Base-by-base conservation (phyloP, 1,140 invertebrate genomes). In the Drosophila fuyamai region DNA sequence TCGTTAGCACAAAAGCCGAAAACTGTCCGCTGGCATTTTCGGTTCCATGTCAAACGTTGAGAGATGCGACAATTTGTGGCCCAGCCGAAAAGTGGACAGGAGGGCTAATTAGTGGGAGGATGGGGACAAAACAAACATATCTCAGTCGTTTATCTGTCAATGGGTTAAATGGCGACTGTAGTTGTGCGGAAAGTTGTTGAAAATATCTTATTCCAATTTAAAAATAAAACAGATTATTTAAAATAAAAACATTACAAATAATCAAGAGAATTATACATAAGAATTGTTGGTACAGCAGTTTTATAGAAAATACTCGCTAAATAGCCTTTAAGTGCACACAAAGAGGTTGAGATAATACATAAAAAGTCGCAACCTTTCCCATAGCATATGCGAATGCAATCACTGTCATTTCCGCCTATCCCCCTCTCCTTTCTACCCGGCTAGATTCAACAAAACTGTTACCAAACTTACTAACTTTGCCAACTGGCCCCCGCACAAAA, bases 41-140 rank as follows among this genome's bases (percentile, higher is more conserved):
- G 48, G 43, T 63, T 77, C 75, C 65, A 67, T 86, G 83, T 86
- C 83, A 88, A 80, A 75, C 66, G 71, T 65, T 83, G 79, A 83
- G 51, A 83, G 83, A 89, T 76, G 80, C 72, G 67, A 79, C 72
- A 75, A 83, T 86, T 88, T 88, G 79, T 76, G 83, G 81, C 56
- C 18, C 50, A 57, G 54, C 56, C 62, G 53, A 58, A 44, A 58
- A 57, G 47, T 51, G 36, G 47, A 67, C 72, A 65, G 68, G 66
- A 79, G 70, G 67, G 51, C 83, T 88, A 86, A 86, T 88, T 85
- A 85, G 83, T 66, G 70, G 56, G 68, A 38, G 70, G 47, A 27
- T 40, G 46, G 47, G 40, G 47, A 35, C 36, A 7, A 32, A 29
- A 13, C 14, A 29, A 38, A 13, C 36, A 65, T 35, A 8, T 23